These are phyloP conservation scores for Pyrgus malvae DNA, from an alignment of 2,888 invertebrate genomes.

Conservation along the genomic window DNA sequence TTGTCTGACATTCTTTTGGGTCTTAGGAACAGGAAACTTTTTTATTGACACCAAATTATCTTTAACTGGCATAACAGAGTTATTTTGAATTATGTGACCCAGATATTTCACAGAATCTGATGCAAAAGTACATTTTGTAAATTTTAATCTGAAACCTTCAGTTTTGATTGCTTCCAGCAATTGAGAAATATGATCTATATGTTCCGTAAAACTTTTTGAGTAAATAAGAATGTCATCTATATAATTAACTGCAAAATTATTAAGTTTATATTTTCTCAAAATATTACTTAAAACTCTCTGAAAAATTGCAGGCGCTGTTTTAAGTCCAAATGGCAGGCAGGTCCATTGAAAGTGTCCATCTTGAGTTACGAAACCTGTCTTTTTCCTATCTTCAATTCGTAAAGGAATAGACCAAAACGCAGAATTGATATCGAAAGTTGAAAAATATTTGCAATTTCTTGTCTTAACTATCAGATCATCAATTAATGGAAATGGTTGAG, in stretches of 20 bases:
- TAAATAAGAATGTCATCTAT: constrained; percentile 26
- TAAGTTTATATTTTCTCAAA: constrained; percentile 30
- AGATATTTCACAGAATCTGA: constrained; percentile 35
- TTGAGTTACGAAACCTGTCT: constrained; percentile 39
- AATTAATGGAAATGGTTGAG: constrained; percentile 43
- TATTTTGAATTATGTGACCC: constrained; percentile 38
- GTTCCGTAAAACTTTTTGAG: constrained; percentile 27
- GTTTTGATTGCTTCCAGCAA: constrained; percentile 28
- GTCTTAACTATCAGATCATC: constrained; percentile 45
- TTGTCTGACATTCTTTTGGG: constrained; percentile 30
- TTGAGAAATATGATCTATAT: constrained; percentile 13
- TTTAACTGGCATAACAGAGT: constrained; percentile 24
- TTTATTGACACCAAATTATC: background rate
- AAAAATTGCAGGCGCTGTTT: constrained; percentile 42
- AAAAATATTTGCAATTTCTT: constrained; percentile 42
- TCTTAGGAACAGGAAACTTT: constrained; percentile 28
- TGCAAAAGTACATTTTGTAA: constrained; percentile 38
- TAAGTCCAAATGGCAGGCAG: constrained; percentile 43
- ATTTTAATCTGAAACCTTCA: constrained; percentile 39
- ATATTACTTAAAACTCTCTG: constrained; percentile 38
- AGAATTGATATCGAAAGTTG: constrained; percentile 48
- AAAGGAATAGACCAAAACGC: constrained; percentile 53
- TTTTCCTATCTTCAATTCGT: constrained; percentile 41
- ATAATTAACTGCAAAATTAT: constrained; percentile 23
- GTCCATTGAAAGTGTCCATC: constrained; percentile 41